Conservation (phyloP, 2,797 vertebrate species). For the Setipinna tenuifilis region DNA sequence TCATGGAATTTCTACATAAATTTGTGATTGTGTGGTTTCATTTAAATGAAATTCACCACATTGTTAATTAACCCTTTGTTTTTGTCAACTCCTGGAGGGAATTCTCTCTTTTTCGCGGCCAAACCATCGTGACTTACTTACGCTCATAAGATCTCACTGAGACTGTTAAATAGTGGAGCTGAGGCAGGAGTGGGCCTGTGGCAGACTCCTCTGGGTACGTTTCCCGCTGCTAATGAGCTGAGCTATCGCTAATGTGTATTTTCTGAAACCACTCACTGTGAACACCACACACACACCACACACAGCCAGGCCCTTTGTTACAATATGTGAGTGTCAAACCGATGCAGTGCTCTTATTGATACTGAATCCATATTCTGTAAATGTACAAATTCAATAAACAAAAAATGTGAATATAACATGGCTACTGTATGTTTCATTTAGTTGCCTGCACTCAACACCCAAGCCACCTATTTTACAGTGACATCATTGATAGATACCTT, state of each 20-base stretch:
- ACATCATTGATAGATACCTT: too few relatives aligned
- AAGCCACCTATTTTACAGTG: too few relatives aligned
- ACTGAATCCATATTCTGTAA: background rate
- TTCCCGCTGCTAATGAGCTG: background rate
- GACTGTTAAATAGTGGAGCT: background rate
- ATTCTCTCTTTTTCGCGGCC: too few relatives aligned
- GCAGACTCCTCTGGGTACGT: background rate
- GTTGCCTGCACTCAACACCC: background rate
- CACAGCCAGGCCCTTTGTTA: too few relatives aligned
- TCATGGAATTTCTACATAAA: too few relatives aligned
- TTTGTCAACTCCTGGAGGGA: too few relatives aligned
- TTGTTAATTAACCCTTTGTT: too few relatives aligned
- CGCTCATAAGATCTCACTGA: background rate
- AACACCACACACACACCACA: background rate
- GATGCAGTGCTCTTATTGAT: background rate
- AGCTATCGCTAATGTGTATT: background rate
- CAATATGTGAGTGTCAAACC: background rate
- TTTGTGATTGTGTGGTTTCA: too few relatives aligned
- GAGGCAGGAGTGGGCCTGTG: background rate
- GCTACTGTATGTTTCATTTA: background rate
- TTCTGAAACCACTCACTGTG: conserved; percentile 6
- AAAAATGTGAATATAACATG: background rate
- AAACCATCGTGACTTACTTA: too few relatives aligned
- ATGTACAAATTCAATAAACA: background rate
- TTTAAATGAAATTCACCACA: too few relatives aligned